A percentile compares a stretch with the other conserved stretches of the same genome.
Conservation (phyloP, 2,113 vertebrate species). For the Bolborhynchus lineola region DNA sequence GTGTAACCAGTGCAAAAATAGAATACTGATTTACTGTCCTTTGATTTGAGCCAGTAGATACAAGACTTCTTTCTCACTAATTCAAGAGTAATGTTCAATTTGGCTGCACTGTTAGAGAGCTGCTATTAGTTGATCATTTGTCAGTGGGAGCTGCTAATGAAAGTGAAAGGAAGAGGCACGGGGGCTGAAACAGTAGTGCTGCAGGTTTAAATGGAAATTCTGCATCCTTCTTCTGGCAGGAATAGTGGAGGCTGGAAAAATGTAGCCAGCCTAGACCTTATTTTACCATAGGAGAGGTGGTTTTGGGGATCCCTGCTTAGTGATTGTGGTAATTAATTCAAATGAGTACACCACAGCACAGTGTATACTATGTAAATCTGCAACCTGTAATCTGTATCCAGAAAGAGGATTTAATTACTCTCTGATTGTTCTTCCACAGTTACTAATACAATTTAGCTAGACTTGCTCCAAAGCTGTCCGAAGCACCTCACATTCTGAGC, state of each 20-base stretch:
- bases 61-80: background rate
- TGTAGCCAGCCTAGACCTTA: background rate
- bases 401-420: slow-evolving; percentile 44
- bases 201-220: background rate
- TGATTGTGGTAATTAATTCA: background rate
- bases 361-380: background rate
- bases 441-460: slow-evolving; percentile 2
- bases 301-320: background rate
- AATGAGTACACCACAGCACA: background rate
- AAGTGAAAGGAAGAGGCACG: background rate
- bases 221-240: background rate
- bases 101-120: background rate
- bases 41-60: background rate
- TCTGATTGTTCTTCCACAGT: background rate
- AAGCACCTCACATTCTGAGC: background rate
- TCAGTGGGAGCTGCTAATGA: background rate
- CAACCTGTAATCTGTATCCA: background rate
- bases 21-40: slow-evolving; percentile 3
- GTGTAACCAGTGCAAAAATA: background rate
- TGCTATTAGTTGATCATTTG: background rate
- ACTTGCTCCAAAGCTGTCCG: background rate
- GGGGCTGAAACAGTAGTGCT: background rate
- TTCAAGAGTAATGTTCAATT: background rate
- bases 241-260: background rate
- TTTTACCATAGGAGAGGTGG: background rate